Conservation (phyloP, 2,113 vertebrate genomes). For the Craseonycteris thonglongyai region DNA sequence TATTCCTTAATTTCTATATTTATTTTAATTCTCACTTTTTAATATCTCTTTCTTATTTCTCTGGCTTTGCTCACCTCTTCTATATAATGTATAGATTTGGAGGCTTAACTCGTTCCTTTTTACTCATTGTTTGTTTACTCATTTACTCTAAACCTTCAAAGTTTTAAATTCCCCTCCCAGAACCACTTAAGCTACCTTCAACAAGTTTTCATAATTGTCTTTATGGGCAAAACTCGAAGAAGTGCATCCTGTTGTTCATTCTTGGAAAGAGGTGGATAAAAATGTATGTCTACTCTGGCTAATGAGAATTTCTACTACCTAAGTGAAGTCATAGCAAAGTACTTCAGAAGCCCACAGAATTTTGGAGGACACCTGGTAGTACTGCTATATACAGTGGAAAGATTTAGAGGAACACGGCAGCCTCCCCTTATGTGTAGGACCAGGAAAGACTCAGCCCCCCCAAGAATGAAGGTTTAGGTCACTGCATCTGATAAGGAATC, state of each 20-base stretch:
- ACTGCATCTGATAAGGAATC: background rate
- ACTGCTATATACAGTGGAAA: background rate
- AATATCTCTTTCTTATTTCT: background rate
- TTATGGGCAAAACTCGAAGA: background rate
- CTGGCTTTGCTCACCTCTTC: background rate
- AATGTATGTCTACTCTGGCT: background rate
- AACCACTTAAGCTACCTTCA: background rate
- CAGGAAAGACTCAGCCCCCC: background rate
- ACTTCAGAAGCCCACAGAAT: background rate
- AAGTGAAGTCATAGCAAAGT: background rate
- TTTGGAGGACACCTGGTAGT: background rate
- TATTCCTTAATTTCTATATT: background rate
- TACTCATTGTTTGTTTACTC: background rate
- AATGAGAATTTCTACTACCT: background rate
- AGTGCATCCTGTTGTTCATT: background rate
- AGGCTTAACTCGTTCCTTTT: background rate
- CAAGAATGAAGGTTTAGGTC: background rate
- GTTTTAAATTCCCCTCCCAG: background rate
- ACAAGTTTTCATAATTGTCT: background rate
- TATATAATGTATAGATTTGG: background rate
- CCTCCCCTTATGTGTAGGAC: too few relatives aligned
- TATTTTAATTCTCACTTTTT: background rate
- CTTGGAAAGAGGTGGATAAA: background rate
- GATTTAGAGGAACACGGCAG: background rate
- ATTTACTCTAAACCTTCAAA: background rate